phyloP scores from a whole-genome alignment of 2,797 vertebrate species.

The Esox masquinongy region DNA sequence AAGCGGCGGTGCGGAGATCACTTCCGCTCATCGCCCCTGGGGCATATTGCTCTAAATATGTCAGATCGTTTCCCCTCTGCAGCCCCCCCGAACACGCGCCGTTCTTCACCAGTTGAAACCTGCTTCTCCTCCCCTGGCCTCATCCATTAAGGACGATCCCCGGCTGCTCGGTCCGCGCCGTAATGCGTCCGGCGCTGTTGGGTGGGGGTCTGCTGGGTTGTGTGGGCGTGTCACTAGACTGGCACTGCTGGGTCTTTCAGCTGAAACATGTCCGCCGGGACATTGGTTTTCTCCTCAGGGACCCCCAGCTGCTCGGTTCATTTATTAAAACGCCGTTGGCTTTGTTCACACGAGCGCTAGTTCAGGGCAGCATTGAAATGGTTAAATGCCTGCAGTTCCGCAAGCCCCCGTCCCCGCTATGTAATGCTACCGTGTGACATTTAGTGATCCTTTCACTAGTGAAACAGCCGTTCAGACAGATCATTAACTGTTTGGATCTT shows the following conservation, averaged over 20 bases:
- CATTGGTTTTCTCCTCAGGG: too few species aligned
- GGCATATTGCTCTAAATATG: constrained; percentile 51
- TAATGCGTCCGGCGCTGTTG: neutral
- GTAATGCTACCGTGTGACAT: neutral
- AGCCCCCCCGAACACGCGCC: constrained; percentile 19
- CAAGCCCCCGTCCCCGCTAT: too few species aligned
- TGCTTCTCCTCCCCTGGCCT: neutral
- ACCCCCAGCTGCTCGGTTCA: too few species aligned
- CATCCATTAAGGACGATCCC: neutral
- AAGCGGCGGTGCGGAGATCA: constrained; percentile 44
- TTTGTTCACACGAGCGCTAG: too few species aligned
- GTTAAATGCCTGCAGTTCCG: too few species aligned
- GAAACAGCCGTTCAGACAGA: neutral
- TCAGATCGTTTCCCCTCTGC: constrained; percentile 29
- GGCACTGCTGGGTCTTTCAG: neutral
- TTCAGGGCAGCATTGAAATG: too few species aligned
- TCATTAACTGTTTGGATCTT: neutral
- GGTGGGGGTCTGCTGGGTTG: neutral
- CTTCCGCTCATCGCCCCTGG: constrained; percentile 31
- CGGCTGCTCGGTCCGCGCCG: neutral
- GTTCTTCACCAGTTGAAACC: neutral
- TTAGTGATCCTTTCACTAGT: neutral
- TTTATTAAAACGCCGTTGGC: too few species aligned
- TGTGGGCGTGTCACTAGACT: neutral
- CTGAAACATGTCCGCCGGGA: too few species aligned